These are phyloP conservation scores for Athripsodes cinereus DNA, from an alignment of 2,888 invertebrate genomes.

Conservation along the genomic window DNA sequence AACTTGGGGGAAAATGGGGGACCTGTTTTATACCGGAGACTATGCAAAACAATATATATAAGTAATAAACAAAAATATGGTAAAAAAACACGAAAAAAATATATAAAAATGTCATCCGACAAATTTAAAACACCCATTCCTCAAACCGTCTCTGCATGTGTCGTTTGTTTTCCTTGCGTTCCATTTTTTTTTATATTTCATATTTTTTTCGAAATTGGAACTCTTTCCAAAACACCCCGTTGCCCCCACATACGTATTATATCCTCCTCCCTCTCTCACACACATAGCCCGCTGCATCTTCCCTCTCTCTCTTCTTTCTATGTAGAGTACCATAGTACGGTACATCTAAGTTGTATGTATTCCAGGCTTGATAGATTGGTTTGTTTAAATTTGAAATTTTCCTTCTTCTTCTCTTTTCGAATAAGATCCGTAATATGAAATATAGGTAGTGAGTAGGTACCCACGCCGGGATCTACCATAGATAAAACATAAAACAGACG, in stretches of 20 bases:
- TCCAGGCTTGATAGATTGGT: neutral
- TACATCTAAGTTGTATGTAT: neutral
- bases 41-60: no score
- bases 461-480: no score
- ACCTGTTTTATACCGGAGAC: no score
- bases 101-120: no score
- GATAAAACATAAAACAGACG: no score
- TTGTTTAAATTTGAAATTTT: slow-evolving; percentile 4
- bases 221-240: neutral
- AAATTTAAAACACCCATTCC: no score
- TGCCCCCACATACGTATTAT: no score
- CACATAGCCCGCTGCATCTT: neutral
- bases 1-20: no score
- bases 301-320: neutral
- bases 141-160: neutral
- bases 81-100: no score
- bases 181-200: slow-evolving; percentile 1
- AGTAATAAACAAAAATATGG: no score
- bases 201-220: neutral
- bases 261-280: neutral
- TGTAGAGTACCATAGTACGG: neutral
- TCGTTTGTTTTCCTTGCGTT: slow-evolving; percentile 1
- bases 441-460: no score
- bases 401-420: neutral
- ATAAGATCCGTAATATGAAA: neutral